Evolutionary conservation across 2,888 invertebrate species (phyloP), one percentile per base, ranked within the genome.

Genomic region (Eulithis prunata): DNA sequence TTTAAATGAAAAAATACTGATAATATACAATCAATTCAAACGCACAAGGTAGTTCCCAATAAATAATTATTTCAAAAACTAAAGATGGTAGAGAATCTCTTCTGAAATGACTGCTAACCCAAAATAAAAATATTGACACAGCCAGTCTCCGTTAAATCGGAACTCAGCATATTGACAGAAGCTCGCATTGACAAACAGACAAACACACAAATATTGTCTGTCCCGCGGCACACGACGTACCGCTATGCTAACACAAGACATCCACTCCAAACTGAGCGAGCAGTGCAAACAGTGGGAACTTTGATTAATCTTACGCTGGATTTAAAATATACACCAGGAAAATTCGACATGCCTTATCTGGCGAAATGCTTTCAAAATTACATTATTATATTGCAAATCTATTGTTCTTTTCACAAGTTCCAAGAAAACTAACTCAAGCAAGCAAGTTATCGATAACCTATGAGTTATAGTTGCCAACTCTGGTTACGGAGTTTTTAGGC

Each of bases 121-220:
- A 41, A 64, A 67, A 71, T 45, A 62, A 57, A 63, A 71, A 71
- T 66, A 73, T 69, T 69, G 69, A 68, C 71, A 53, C 59, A 41
- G 52, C 5, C 61, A 65, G 64, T 62, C 58, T 63, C 71, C 71
- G 66, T 63, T 68, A 69, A 72, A 68, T 68, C 69, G 51, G 47
- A 67, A 60, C 64, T 69, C 46, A 38, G 61, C 56, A 53, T 74
- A 68, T 77, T 75, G 62, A 75, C 78, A 68, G 62, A 68, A 66
- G 73, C 71, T 68, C 62, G 66, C 63, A 60, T 60, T 49, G 66
- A 68, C 69, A 65, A 62, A 66, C 69, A 64, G 73, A 72, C 70
- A 69, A 68, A 70, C 73, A 70, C 64, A 70, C 79, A 77, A 81
- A 82, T 78, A 81, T 80, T 79, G 76, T 77, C 73, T 68, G 71